Evolutionary conservation across 2,888 invertebrate genomes (phyloP), one percentile per base, ranked within the genome.

Genomic region (Dicroscelio sp.): DNA sequence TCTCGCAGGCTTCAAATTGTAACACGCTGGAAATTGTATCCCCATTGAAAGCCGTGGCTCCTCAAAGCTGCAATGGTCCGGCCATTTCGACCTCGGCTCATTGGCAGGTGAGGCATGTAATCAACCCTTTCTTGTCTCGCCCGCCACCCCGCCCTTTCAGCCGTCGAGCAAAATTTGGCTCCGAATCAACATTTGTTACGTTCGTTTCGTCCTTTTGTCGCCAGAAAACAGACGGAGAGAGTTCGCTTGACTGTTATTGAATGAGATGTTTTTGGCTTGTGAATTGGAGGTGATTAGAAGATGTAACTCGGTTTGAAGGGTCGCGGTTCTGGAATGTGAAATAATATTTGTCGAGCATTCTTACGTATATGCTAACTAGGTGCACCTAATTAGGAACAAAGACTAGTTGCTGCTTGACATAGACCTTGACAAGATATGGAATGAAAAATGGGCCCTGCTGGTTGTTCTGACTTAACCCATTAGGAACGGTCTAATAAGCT

Each of bases 1-100:
- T 94, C 94, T 93, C 88, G 90, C 92, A 85, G 87, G 65, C 85
- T 90, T 92, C 86, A 94, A 93, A 93, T 90, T 92, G 92, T 93
- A 92, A 90, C 91, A 86, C 91, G 71, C 65, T 92, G 82, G 92
- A 92, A 94, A 93, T 93, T 93, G 90, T 91, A 91, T 91, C 84
- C 88, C 80, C 91, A 86, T 91, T 90, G 86, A 88, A 92, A 90
- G 55, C 69, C 83, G 55, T 71, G 75, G 84, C 73, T 88, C 73
- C 86, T 85, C 87, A 88, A 89, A 92, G 86, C 88, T 80, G 82
- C 86, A 69, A 65, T 78, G 82, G 91, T 78, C 85, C 84, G 85
- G 87, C 84, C 63, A 78, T 91, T 91, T 48, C 73, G 58, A 71
- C 63, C 80, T 52, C 82, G 23, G 31, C 82, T 87, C 78, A 87